Percentiles rank a stretch among this genome's conserved stretches.
Conservation (phyloP, 2,797 vertebrate genomes). For the Sebastes goodei region DNA sequence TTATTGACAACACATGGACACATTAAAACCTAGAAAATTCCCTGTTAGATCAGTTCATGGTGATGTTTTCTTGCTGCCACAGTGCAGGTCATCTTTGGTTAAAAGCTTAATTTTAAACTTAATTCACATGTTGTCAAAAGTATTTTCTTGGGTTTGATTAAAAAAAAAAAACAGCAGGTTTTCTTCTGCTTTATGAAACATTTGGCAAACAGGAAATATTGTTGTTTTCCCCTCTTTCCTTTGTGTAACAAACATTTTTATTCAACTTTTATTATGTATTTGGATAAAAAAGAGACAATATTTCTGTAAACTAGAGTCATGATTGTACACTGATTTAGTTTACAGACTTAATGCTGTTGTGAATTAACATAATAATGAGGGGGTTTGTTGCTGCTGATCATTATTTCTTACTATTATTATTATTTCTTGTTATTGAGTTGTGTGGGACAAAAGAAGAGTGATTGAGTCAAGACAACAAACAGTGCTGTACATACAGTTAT, state of each 20-base stretch:
- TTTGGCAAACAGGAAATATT: background rate
- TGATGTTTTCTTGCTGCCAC: background rate
- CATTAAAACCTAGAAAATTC: background rate
- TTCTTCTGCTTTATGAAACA: background rate
- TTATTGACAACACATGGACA: background rate
- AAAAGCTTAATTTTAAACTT: background rate
- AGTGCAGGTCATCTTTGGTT: background rate
- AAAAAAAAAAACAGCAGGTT: background rate
- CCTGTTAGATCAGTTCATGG: background rate
- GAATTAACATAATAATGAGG: background rate
- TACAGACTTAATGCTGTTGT: background rate
- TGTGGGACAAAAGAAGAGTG: background rate
- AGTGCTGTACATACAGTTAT: background rate
- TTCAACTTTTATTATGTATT: background rate
- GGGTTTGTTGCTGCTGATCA: background rate
- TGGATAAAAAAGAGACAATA: background rate
- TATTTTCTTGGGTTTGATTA: rapidly evolving
- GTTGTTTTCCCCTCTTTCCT: background rate
- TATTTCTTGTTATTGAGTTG: background rate
- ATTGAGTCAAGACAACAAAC: background rate
- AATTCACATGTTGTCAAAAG: background rate
- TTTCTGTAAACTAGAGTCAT: background rate
- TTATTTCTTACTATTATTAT: background rate
- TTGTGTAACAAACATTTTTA: background rate
- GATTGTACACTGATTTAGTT: background rate